Conservation (phyloP, 2,888 invertebrate species). For the Hoplodrina ambigua region DNA sequence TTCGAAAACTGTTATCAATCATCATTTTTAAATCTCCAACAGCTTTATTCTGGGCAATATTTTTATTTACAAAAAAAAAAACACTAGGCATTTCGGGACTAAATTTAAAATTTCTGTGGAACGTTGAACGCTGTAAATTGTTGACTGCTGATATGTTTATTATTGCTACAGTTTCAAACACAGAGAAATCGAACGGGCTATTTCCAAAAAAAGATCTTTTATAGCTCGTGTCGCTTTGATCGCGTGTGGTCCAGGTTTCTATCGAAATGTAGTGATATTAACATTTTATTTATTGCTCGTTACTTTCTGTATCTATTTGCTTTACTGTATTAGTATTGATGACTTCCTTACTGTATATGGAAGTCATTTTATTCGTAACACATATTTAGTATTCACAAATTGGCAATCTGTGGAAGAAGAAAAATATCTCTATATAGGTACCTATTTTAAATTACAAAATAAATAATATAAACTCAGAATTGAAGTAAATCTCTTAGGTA, state of each 20-base stretch:
- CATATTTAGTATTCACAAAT: slow-evolving; percentile 1
- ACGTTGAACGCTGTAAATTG: slow-evolving; percentile 78
- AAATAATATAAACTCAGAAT: background rate
- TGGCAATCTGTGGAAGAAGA: background rate
- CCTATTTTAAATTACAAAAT: background rate
- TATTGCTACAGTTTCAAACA: slow-evolving; percentile 81
- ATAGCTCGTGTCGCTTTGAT: slow-evolving; percentile 82
- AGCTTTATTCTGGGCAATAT: background rate
- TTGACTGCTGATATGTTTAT: slow-evolving; percentile 86
- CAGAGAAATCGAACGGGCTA: slow-evolving; percentile 79
- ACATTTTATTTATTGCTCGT: slow-evolving; percentile 61
- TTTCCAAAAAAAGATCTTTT: slow-evolving; percentile 84
- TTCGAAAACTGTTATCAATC: background rate
- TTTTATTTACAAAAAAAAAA: slow-evolving; percentile 14
- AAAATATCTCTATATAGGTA: background rate
- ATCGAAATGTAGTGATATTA: slow-evolving; percentile 67
- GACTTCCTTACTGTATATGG: slow-evolving; percentile 49
- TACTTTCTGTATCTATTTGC: slow-evolving; percentile 53
- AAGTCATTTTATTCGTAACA: slow-evolving; percentile 17
- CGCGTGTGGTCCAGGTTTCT: slow-evolving; percentile 83
- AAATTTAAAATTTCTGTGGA: slow-evolving; percentile 77
- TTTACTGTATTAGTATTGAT: slow-evolving; percentile 48
- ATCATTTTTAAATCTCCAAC: slow-evolving; percentile 7
- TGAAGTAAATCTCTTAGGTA: no score
- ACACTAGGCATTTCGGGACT: slow-evolving; percentile 64